phyloP scores from a whole-genome alignment of 2,113 vertebrate species.

The Solenodon paradoxus region DNA sequence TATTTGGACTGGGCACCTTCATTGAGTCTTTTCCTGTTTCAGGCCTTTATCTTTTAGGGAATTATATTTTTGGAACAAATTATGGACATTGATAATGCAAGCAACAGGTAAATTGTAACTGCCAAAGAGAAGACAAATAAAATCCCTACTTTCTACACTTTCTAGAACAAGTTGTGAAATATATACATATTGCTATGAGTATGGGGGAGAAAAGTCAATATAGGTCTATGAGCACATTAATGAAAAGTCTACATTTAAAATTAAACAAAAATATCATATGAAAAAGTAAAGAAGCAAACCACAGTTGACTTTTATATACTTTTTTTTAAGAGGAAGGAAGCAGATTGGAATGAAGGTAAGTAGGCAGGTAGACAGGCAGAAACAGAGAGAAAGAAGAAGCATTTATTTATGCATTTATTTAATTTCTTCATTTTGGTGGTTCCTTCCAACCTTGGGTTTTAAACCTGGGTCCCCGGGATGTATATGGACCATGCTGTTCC shows the following conservation, averaged over 20 bases:
- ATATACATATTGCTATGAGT: background rate
- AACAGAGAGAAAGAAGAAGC: no score
- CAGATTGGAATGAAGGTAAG: no score
- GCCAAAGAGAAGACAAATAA: background rate
- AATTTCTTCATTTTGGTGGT: no score
- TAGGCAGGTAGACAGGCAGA: no score
- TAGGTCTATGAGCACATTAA: background rate
- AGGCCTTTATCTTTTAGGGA: background rate
- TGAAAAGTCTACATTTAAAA: background rate
- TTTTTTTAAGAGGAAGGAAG: no score
- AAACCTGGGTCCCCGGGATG: no score
- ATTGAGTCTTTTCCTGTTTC: background rate
- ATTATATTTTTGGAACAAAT: background rate
- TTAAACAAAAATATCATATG: background rate
- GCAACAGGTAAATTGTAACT: background rate
- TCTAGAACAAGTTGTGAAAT: background rate
- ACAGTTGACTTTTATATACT: background rate
- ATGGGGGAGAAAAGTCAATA: background rate
- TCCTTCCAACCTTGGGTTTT: no score
- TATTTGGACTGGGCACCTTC: background rate
- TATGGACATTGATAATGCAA: background rate
- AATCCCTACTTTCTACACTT: background rate
- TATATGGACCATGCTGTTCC: no score
- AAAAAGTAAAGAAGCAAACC: slow-evolving; percentile 23
- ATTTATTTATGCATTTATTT: no score